phyloP scores from a whole-genome alignment of 1,140 invertebrate species.

The Asbolus verrucosus region DNA sequence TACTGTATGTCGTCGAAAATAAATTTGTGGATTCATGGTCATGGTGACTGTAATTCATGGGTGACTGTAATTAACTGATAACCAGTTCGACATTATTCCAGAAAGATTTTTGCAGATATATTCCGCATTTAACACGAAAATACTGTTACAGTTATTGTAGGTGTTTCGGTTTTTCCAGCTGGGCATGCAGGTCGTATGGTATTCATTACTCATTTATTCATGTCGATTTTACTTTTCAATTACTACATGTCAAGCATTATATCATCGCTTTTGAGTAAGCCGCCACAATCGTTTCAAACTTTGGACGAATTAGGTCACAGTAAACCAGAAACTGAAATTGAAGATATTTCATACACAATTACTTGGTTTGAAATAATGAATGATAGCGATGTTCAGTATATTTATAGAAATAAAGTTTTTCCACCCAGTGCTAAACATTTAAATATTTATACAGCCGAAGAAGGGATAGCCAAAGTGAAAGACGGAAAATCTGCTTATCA shows the following conservation, averaged over 20 bases:
- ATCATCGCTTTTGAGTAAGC: constrained; percentile 59
- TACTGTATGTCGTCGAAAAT: constrained; percentile 46
- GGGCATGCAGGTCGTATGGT: constrained; percentile 57
- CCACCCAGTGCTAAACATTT: constrained; percentile 2
- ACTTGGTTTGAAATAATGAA: constrained; percentile 52
- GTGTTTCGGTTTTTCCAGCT: constrained; percentile 53
- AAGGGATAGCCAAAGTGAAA: constrained; percentile 51
- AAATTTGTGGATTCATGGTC: neutral
- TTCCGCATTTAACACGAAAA: too few relatives aligned
- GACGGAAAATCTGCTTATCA: constrained; percentile 66
- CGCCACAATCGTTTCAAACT: constrained; percentile 51
- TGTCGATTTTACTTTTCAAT: constrained; percentile 62
- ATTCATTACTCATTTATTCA: constrained; percentile 59
- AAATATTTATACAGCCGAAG: constrained; percentile 20
- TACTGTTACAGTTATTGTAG: constrained; percentile 54
- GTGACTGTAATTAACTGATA: constrained; percentile 45
- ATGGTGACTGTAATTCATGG: constrained; percentile 47
- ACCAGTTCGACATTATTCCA: constrained; percentile 50
- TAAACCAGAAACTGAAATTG: constrained; percentile 54
- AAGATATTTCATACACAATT: constrained; percentile 54
- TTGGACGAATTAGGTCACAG: constrained; percentile 56
- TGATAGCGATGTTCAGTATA: constrained; percentile 35
- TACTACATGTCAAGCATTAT: constrained; percentile 64
- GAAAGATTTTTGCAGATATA: too few relatives aligned
- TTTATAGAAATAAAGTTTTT: constrained; percentile 37